Base-by-base conservation (phyloP, 2,113 vertebrate species). In the Dicaeum eximium region DNA sequence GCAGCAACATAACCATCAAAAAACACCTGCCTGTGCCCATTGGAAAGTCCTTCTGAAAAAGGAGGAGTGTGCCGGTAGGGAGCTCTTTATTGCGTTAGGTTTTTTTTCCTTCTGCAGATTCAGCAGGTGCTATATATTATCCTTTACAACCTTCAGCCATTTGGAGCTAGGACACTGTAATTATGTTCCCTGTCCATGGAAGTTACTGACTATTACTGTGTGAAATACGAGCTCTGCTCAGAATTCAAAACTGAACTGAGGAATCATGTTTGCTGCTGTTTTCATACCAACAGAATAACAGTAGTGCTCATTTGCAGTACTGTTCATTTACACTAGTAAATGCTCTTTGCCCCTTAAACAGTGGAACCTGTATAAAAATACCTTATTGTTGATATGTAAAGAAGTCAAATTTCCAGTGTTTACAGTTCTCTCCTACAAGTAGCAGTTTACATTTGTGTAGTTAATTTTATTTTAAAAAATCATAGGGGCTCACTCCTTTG, bases 211-310 rank as follows among this genome's bases (percentile, higher is more conserved):
- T 93, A 61, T 97, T 97, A 94, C 79, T 35, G 51, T 86, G 75
- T 91, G 88, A 95, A 93, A 88, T 89, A 74, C 10, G 35, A 8
- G 42, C 70, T 95, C 56, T 95, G 72, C 74, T 92, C 25, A 22
- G 80, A 91, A 92, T 97, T 97, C 95, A 94, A 93, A 97, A 91
- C 91, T 95, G 73, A 96, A 96, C 85, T 79, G 65, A 61, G 51
- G 53, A 78, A 93, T 62, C 86, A 79, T 40, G 13, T 97, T 97
- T 96, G 77, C 71, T 92, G 50, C 93, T 80, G 64, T 86, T 94
- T 96, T 96, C 83, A 86, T 83, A 80, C 83, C 93, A 86, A 65
- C 69, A 92, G 65, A 93, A 81, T 83, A 97, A 96, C 28, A 50
- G 86, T 80, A 77, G 67, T 75, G 92, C 96, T 96, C 97, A 97